Evolutionary conservation across 1,140 invertebrate genomes (phyloP).

Genomic region (Bacillus rossius): DNA sequence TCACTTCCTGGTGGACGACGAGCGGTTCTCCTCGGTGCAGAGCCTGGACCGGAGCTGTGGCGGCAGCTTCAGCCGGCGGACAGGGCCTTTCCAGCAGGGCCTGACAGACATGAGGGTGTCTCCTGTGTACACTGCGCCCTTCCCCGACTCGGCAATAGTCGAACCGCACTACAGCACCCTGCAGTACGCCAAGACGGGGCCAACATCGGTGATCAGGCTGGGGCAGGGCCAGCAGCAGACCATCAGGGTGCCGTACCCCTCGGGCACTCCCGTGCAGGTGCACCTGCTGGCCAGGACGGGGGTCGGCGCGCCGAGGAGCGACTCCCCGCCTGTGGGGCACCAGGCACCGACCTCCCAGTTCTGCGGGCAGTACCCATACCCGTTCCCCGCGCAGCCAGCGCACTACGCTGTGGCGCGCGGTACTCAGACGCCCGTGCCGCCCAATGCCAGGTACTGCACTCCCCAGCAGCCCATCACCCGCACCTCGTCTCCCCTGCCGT

Average conservation of each 20-base stretch:
- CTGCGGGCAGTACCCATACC: too few species aligned
- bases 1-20: not conserved
- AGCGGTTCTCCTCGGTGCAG: not conserved
- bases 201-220: constrained; percentile 27
- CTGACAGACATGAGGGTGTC: constrained; percentile 7
- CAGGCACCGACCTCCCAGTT: not conserved
- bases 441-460: not conserved
- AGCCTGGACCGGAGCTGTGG: constrained; percentile 1
- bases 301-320: constrained; percentile 29
- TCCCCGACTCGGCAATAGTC: constrained; percentile 6
- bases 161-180: constrained; percentile 22
- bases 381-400: constrained; percentile 1
- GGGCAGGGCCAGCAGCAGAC: constrained; percentile 31
- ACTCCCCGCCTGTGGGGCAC: constrained; percentile 28
- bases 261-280: constrained; percentile 34
- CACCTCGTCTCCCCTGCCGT: not conserved
- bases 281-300: constrained; percentile 24
- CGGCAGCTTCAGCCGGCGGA: not conserved
- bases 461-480: constrained; percentile 6
- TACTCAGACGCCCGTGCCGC: constrained; percentile 35
- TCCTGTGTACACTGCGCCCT: not conserved
- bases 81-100: not conserved
- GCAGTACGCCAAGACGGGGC: constrained; percentile 7
- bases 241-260: constrained; percentile 33
- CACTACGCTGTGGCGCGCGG: constrained; percentile 40